Conservation (phyloP, 2,113 vertebrate species). For the Perca schrenkii region DNA sequence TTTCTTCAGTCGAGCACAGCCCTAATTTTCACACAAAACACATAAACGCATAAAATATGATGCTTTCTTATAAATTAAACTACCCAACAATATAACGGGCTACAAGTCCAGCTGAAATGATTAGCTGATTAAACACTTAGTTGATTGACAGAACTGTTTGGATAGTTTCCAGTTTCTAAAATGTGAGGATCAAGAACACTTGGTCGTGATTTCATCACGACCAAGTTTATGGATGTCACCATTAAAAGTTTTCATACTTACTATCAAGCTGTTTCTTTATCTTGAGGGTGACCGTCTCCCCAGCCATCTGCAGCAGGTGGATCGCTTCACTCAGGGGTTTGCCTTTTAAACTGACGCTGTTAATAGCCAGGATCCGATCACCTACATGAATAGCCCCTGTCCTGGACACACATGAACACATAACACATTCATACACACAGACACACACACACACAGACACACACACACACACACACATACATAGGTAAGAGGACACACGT, state of each 20-base stretch:
- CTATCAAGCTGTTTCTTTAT: slow-evolving; percentile 95
- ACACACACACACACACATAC: background rate
- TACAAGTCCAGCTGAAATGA: too few species aligned
- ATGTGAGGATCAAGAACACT: background rate
- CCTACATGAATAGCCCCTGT: slow-evolving; percentile 96
- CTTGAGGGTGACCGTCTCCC: slow-evolving; percentile 96
- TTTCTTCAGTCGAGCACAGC: too few species aligned
- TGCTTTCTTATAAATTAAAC: too few species aligned
- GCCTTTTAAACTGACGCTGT: slow-evolving; percentile 95
- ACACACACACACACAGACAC: slow-evolving; percentile 28
- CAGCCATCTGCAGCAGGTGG: slow-evolving; percentile 95
- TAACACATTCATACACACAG: background rate
- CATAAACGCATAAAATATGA: too few species aligned
- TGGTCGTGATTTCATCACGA: background rate
- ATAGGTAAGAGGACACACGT: background rate
- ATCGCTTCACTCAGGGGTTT: slow-evolving; percentile 97
- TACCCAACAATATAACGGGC: too few species aligned
- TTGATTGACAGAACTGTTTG: too few species aligned
- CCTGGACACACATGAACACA: slow-evolving; percentile 77
- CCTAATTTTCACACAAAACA: too few species aligned
- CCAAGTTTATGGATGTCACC: background rate
- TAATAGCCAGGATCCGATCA: slow-evolving; percentile 96
- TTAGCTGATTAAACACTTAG: too few species aligned
- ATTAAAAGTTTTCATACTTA: slow-evolving; percentile 74
- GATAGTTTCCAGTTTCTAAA: too few species aligned